A percentile compares a stretch with the other conserved stretches of the same genome.
Evolutionary conservation across 1,140 invertebrate species (phyloP).

Genomic region (Drosophila lini): DNA sequence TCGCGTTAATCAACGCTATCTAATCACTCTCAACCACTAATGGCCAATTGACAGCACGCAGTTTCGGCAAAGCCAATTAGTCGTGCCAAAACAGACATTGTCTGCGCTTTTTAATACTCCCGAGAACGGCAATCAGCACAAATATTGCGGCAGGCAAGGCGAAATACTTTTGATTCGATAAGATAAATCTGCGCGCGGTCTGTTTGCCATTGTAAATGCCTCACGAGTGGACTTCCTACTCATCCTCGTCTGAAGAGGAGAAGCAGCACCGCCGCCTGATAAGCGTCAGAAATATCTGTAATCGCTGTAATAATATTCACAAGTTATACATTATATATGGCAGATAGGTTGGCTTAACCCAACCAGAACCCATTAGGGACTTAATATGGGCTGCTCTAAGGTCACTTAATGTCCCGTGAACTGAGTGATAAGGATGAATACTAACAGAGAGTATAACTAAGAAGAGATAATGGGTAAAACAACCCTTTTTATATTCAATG

Average conservation of each 20-base stretch:
- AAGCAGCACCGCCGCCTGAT: conserved; percentile 6
- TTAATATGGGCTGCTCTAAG: conserved; percentile 1
- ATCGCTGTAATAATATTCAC: conserved; percentile 16
- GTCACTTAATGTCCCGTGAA: conserved; percentile 1
- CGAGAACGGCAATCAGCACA: conserved; percentile 13
- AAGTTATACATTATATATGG: conserved; percentile 9
- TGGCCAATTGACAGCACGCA: conserved; percentile 38
- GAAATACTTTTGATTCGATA: conserved; percentile 46
- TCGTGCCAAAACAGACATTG: background rate
- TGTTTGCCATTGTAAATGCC: conserved; percentile 32
- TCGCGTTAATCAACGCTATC: conserved; percentile 34
- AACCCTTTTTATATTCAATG: conserved; percentile 23
- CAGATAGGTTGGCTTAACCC: conserved; percentile 8
- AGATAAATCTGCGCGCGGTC: conserved; percentile 43
- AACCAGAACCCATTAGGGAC: conserved; percentile 23
- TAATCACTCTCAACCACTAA: conserved; percentile 33
- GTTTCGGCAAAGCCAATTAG: conserved; percentile 39
- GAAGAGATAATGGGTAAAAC: background rate
- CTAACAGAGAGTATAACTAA: background rate
- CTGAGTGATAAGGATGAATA: conserved; percentile 11
- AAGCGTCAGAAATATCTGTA: conserved; percentile 21
- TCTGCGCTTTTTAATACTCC: conserved; percentile 12
- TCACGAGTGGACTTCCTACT: conserved; percentile 18
- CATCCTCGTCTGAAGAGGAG: background rate
- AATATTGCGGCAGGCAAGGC: conserved; percentile 39